A percentile compares a stretch with the other conserved stretches of the same genome.
Evolutionary conservation across 2,797 vertebrate genomes (phyloP).

Genomic region (Chloroceryle amazona): DNA sequence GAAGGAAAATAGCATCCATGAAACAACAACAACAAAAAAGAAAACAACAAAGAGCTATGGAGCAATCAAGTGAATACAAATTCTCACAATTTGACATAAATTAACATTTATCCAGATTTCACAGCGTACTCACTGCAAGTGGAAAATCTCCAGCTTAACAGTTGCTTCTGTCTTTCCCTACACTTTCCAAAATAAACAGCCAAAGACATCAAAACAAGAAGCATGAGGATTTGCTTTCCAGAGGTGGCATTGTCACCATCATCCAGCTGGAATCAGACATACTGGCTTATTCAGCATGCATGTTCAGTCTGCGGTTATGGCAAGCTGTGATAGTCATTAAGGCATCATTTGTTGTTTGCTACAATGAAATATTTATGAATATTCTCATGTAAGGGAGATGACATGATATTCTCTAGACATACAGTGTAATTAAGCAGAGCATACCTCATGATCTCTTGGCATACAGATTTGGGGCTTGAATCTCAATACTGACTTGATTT

Average conservation of each 20-base stretch:
- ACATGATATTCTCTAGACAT: not conserved
- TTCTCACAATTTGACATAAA: not conserved
- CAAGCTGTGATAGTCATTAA: rapidly evolving
- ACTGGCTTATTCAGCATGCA: not conserved
- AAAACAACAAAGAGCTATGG: not conserved
- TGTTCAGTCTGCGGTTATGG: not conserved
- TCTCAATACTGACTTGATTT: not conserved
- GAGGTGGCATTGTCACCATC: not conserved
- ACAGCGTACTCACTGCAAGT: not conserved
- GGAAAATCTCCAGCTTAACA: not conserved
- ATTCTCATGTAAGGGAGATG: rapidly evolving
- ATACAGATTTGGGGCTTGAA: not conserved
- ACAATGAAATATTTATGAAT: not conserved
- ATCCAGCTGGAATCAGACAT: not conserved
- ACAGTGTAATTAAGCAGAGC: not conserved
- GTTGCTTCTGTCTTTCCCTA: not conserved
- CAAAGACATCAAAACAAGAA: not conserved
- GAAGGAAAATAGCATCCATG: not conserved
- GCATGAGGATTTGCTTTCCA: not conserved
- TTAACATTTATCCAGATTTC: not conserved
- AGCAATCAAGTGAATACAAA: not conserved
- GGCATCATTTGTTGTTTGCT: not conserved
- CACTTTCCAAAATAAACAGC: not conserved
- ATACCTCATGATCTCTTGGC: not conserved
- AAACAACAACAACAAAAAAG: not conserved